Evolutionary conservation across 2,797 vertebrate genomes (phyloP).

Genomic region (Poeciliopsis gracilis): DNA sequence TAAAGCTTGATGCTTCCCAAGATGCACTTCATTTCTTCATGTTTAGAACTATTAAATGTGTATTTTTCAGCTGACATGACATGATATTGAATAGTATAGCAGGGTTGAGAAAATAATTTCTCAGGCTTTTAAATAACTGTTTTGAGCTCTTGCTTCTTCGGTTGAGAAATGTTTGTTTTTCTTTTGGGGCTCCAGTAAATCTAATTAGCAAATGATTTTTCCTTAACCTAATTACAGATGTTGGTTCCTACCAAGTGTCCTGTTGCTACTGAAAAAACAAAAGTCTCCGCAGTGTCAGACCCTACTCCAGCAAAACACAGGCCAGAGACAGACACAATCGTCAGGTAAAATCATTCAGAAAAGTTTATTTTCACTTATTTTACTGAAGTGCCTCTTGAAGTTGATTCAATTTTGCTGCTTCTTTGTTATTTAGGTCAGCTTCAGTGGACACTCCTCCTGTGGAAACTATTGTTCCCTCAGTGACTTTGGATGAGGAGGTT

Average conservation of each 20-base stretch:
- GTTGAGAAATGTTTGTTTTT: neutral
- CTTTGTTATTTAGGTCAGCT: slow-evolving; percentile 63
- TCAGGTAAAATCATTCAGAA: slow-evolving; percentile 62
- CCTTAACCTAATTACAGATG: slow-evolving; percentile 61
- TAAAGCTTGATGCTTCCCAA: neutral
- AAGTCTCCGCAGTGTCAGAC: slow-evolving; percentile 23
- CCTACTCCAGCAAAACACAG: slow-evolving; percentile 36
- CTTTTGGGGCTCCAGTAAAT: neutral
- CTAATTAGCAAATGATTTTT: neutral
- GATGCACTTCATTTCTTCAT: neutral
- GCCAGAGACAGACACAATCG: slow-evolving; percentile 56
- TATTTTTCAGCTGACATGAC: neutral
- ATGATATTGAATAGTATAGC: neutral
- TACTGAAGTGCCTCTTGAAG: neutral
- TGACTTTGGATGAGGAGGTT: slow-evolving; percentile 31
- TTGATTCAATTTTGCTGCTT: neutral
- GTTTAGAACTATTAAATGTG: neutral
- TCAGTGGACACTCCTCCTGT: slow-evolving; percentile 61
- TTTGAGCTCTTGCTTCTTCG: neutral
- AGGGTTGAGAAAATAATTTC: neutral
- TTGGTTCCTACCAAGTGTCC: slow-evolving; percentile 76
- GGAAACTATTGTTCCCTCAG: slow-evolving; percentile 62
- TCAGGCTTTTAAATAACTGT: neutral
- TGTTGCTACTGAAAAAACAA: slow-evolving; percentile 36
- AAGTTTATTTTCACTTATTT: neutral